Base-by-base conservation (phyloP, 1,140 invertebrate genomes). In the Leptopilina boulardi region DNA sequence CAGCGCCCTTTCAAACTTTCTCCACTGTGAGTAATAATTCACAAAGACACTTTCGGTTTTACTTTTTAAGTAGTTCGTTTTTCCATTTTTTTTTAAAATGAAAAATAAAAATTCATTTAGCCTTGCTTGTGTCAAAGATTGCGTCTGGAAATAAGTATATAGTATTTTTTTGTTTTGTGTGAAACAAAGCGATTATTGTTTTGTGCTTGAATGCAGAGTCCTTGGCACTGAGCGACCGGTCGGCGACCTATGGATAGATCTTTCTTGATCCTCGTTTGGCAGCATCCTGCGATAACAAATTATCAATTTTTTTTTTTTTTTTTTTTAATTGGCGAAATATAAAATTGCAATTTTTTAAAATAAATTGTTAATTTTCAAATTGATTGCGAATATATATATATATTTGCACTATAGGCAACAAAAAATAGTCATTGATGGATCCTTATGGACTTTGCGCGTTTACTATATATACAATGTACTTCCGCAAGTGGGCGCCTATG, bases 151-250 rank as follows among this genome's bases (percentile, higher is more conserved):
- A 75, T 79, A n/a, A n/a, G n/a, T n/a, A n/a, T n/a, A n/a, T n/a
- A n/a, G n/a, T n/a, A n/a, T n/a, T n/a, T n/a, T n/a, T n/a, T n/a
- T n/a, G n/a, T 77, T 83, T 82, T 84, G 76, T 76, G 79, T 79
- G 84, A 81, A 81, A 85, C 80, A 84, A 84, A 87, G 84, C 80
- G 80, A 83, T 86, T 80, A 82, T 83, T 86, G 85, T 83, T n/a
- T 81, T 59, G 80, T 77, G 78, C 81, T 80, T 76, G 83, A 82
- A 74, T 78, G 81, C 80, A 66, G 85, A 86, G 87, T 86, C 87
- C 88, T 89, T 89, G 86, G 85, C 87, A 88, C 80, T 83, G 82
- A 83, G 71, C 86, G 86, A 86, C 86, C 87, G 87, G 86, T 88
- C 84, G 86, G 82, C 86, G 88, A 89, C 85, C 83, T 81, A n/a